Base-by-base conservation (phyloP, 2,113 vertebrate genomes). In the Menidia beryllina region DNA sequence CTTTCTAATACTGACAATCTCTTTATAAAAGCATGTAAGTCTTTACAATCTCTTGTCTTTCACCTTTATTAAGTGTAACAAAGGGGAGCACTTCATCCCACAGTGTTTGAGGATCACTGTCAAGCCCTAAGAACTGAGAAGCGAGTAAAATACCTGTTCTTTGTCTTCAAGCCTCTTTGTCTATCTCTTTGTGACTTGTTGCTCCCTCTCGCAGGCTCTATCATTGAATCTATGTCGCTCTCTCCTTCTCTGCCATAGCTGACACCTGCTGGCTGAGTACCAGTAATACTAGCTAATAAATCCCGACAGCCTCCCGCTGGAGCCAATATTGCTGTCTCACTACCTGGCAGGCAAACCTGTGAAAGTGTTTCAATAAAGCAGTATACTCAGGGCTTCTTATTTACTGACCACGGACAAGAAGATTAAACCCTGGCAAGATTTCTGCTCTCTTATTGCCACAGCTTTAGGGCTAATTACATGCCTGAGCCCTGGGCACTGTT, bases 261-360 rank as follows among this genome's bases (percentile, higher is more conserved):
- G 85, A 89, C 89, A 89, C 89, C 84, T 88, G 87, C 87, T 90
- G 87, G 88, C 85, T 72, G 84, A 86, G 82, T 77, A 85, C 84
- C 84, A 84, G 81, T 88, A 82, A 86, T 88, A 77, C 79, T 75
- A 82, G 87, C 83, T 92, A 92, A 92, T 92, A 92, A 90, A 89
- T 85, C 80, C 75, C 89, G 90, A 91, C 91, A 91, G 84, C 70
- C 81, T 85, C 79, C 84, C 7, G 50, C 77, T 66, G 61, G 74
- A 69, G 72, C 86, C 65, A 87, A 87, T 91, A 91, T 90, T 90
- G 90, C 89, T 91, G 84, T 82, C 62, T 51, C n/a, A 65, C 81
- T 82, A 87, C 87, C 87, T 87, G 88, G 85, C 85, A 85, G 80
- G 79, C 78, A 72, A 77, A 87, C 81, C 84, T 86, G 87, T 81